Evolutionary conservation across 1,140 invertebrate species (phyloP).

Genomic region (Calliphora vicina): DNA sequence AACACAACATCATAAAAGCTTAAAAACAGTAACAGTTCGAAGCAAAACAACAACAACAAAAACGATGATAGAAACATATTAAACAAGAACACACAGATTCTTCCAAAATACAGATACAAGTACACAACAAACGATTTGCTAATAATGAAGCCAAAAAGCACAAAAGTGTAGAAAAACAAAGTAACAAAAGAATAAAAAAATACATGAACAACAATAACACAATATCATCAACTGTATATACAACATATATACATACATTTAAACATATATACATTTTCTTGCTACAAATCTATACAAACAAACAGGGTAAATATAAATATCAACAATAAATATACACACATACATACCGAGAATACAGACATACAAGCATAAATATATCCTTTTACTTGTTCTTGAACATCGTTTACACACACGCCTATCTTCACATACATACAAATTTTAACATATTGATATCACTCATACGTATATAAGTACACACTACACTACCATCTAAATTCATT

Average conservation of each 20-base stretch:
- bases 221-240: not conserved
- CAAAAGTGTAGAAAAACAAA: conserved; percentile 6
- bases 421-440: not conserved
- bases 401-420: not conserved
- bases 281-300: conserved; percentile 10
- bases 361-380: not conserved
- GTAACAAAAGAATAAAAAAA: not conserved
- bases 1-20: not conserved
- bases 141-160: conserved; percentile 20
- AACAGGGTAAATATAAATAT: not conserved
- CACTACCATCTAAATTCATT: not conserved
- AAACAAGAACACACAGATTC: not conserved
- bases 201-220: not conserved
- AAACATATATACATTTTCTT: not conserved
- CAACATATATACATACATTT: no score
- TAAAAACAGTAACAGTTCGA: not conserved
- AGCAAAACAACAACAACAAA: not conserved
- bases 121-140: not conserved
- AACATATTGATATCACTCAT: not conserved
- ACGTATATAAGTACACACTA: not conserved
- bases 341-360: not conserved
- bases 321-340: not conserved
- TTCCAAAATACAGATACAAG: not conserved
- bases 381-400: not conserved
- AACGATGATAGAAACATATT: not conserved